Evolutionary conservation across 30 jellyfish, hydroid and myxozoan genomes (phyloP), one percentile per base, ranked within the genome.

Genomic region (Mastigias papua): DNA sequence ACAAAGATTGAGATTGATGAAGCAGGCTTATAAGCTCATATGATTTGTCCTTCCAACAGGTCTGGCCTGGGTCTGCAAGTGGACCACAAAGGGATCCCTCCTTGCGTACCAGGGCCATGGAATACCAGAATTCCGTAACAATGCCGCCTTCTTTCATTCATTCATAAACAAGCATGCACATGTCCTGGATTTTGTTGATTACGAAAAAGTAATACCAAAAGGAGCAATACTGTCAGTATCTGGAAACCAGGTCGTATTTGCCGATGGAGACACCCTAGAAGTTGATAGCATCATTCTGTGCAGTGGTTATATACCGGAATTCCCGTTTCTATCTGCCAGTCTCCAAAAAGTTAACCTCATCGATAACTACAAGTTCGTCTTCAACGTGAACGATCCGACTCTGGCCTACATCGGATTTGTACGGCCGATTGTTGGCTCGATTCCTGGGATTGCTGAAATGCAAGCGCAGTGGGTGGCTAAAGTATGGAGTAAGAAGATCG

Each of bases 31-130:
- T 37, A 3, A 37, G 11, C 11, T 11, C 11, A 11, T 3, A 37
- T 37, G 54, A 37, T 51, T 51, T 5, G 17, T 51, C 27, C 17
- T 8, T 23, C 67, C 26, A 19, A 19, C 37, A 93, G 98, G 98
- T 42, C 89, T 93, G 48, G 97, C 98, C 15, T 93, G 98, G 98
- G 89, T 88, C 6, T 93, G 98, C 64, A 78, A 80, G 33, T 93
- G 98, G 98, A 89, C 98, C 29, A 93, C 97, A 0, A 89, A 32
- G 49, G 98, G 98, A 31, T 93, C 98, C 20, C 75, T 93, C 48
- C 73, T 84, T 42, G 98, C 97, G 5, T 93, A 93, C 60, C 97
- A 93, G 64, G 98, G 98, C 48, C 98, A 93, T 66, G 98, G 98
- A 25, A 93, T 93, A 23, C 97, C 98, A 8, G 98, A 93, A 69